Base-by-base conservation (phyloP, 2,888 invertebrate genomes). In the Eupsilia transversa region DNA sequence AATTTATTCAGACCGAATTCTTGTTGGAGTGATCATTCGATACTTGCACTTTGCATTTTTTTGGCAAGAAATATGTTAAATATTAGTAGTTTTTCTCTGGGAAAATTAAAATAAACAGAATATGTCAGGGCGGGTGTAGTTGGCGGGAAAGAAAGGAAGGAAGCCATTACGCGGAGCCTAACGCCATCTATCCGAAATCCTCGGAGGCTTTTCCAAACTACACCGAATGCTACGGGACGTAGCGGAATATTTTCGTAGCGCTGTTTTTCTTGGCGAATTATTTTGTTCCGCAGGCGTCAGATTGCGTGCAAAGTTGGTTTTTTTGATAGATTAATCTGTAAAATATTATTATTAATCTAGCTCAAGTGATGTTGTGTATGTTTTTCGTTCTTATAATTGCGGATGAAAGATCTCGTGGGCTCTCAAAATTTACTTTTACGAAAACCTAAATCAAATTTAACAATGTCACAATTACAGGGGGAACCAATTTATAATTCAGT, bases 131-230 rank as follows among this genome's bases (percentile, higher is more conserved):
- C 74, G 77, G 77, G 72, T 77, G 77, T 86, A 86, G 88, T 89
- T 87, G 82, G 84, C 79, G 86, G 89, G 80, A 84, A 87, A 84
- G 83, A 86, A 88, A 86, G 88, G 87, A 87, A 87, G 91, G 91
- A 91, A 90, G 90, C 91, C 89, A 94, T 95, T 94, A 94, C 86
- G 90, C 89, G 91, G 87, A 92, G 91, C 92, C 93, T 94, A 96
- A 94, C 96, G 96, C 96, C 96, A 96, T 96, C 96, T 96, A 96
- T 95, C 94, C 93, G 83, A 94, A 94, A 94, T 93, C 94, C 94
- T 93, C 92, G 94, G 96, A 96, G 96, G 96, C 94, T 96, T 94
- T 95, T 94, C 91, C 93, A 88, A 91, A 92, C 90, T 89, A 82
- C 75, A 93, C 90, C 93, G 93, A 94, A 95, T 95, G 96, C 94